Evolutionary conservation across 2,888 invertebrate genomes (phyloP), one percentile per base, ranked within the genome.

Genomic region (Andrena praecox): DNA sequence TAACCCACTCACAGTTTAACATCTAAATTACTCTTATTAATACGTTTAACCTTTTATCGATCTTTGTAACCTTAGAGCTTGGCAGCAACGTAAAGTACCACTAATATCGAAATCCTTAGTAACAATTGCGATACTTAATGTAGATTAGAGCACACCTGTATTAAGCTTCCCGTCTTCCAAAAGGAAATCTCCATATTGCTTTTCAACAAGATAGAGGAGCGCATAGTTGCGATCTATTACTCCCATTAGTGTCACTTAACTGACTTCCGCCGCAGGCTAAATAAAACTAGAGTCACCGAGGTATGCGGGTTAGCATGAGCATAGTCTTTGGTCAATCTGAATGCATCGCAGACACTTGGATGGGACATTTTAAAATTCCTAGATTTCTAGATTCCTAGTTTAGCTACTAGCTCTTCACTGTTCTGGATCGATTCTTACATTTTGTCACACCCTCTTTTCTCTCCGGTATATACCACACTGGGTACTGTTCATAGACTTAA

Each of bases 231-330:
- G 42, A 59, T 33, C 50, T 29, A 8, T 50, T 33, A 42, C n/a
- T 63, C 31, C 62, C 56, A 27, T 69, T 69, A 69, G 33, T 20
- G 56, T 42, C 54, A 76, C 56, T 76, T 56, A 56, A 56, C 62
- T 68, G 48, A 79, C 52, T 50, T 50, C 77, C 59, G 27, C 4
- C 12, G 33, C 12, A 20, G 10, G 56, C 27, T 24, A 50, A 31
- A 42, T 66, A n/a, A 70, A 54, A 60, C 64, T 69, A n/a, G 27
- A 75, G 10, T 56, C 20, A 24, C n/a, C 52, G n/a, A 67, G 42
- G 31, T 62, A 60, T n/a, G 60, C 29, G 29, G 31, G n/a, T 20
- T 20, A 62, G 74, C 74, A 74, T 68, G 62, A 24, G 12, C 35
- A 20, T 52, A 62, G 50, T 60, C 2, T 69, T 42, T 8, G 35